Evolutionary conservation across 2,888 invertebrate species (phyloP), one percentile per base, ranked within the genome.

Genomic region (Rotaria macrura): DNA sequence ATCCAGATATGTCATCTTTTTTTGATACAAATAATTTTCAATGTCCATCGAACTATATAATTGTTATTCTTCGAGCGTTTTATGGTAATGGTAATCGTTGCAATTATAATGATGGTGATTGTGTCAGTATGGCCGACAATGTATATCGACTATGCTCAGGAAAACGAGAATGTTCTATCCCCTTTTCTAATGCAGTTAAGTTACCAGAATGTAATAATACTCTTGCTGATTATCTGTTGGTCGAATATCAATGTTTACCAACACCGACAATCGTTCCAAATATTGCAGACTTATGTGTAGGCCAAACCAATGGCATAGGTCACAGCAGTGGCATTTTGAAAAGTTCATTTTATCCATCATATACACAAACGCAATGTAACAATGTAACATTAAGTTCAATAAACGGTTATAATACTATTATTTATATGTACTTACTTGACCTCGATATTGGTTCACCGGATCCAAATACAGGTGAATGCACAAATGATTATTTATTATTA

Each of bases 161-260:
- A 43, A 84, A 40, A 55, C 57, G 83, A 65, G 10, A 52, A n/a
- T 85, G 85, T 34, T 84, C n/a, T 83, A 20, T 83, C 25, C 79
- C 83, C 47, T 85, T 85, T 57, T 65, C 65, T 29, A 83, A 40
- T 85, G 14, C 47, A 43, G n/a, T 83, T 49, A 55, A 54, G 40
- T 65, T 85, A 54, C 83, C 83, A 40, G 85, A 85, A 83, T 85
- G 83, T n/a, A 29, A 85, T 47, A 40, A 17, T 14, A 55, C 17
- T 47, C 25, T 43, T 38, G 83, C 83, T 23, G 52, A 40, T n/a
- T 85, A 85, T 54, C 83, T 85, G 14, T 85, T 85, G n/a, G 25
- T 85, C 25, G 65, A 85, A 17, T 85, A 85, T 29, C 83, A 85
- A 83, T 85, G 85, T 83, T 40, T 85, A 49, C 85, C 85, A 49